Evolutionary conservation across 2,888 invertebrate species (phyloP), one percentile per base, ranked within the genome.

Genomic region (Agonopterix subpropinquella): DNA sequence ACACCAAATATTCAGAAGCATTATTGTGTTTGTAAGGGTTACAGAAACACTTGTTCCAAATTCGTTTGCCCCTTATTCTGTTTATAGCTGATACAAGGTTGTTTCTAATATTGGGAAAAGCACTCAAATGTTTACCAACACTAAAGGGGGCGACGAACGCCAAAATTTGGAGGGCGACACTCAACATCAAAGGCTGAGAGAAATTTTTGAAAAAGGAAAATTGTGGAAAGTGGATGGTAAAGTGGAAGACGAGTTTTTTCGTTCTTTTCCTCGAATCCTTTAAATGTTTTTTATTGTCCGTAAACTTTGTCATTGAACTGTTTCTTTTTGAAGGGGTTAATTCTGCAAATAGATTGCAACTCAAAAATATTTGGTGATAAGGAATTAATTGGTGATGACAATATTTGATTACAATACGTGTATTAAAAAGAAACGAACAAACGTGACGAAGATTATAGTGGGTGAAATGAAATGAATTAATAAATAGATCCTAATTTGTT

Each of bases 111-210:
- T 56, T 58, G 58, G 57, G 53, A 53, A 50, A 53, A 59, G 59
- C 47, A 57, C 50, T 57, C 47, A 54, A 55, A 54, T 52, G 56
- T 53, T 53, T 47, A 57, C 51, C 56, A 61, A 58, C 59, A 61
- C 63, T 62, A 53, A 54, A 57, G 60, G 59, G 67, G 62, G 60
- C 50, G 62, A 56, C 58, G 61, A 61, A 61, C 61, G 58, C 66
- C 65, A 62, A 74, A 71, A 68, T 70, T 68, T 68, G 67, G 66
- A 70, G 79, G 76, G 75, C 65, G 67, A 65, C 70, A 62, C 70
- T 71, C 62, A 36, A 75, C 76, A 71, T 80, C 77, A 80, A 80
- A 80, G 71, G 58, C 36, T 9, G 7, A 55, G 53, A 56, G 59
- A 63, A 64, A 64, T 69, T 62, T 69, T 70, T 64, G 54, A 67